Percentiles rank a stretch among this genome's conserved stretches.
Conservation (phyloP, 2,113 vertebrate genomes). For the Barbus barbus region DNA sequence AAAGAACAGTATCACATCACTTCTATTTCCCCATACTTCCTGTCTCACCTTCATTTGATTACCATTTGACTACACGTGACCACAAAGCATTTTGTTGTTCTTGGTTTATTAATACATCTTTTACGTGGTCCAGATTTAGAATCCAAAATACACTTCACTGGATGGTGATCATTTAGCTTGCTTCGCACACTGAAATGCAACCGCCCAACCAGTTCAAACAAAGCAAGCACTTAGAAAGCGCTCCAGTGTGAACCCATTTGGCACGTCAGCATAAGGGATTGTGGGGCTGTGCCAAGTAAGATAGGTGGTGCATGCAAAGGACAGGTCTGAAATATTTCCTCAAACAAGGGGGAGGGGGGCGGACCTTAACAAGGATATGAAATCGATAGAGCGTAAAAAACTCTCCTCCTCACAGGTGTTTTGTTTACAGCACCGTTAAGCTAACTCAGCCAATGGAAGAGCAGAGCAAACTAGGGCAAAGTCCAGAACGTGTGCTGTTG, state of each 20-base stretch:
- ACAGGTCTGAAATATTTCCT: background rate
- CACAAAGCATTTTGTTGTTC: background rate
- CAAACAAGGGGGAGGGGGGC: background rate
- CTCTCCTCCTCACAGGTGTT: background rate
- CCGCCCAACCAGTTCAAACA: slow-evolving; percentile 14
- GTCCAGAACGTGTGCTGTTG: slow-evolving; percentile 17
- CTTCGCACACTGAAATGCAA: background rate
- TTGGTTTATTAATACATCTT: background rate
- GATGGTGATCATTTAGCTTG: background rate
- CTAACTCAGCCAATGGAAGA: background rate
- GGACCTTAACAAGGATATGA: slow-evolving; percentile 38
- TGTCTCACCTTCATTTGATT: slow-evolving; percentile 33
- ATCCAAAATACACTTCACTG: background rate
- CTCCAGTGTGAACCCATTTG: background rate
- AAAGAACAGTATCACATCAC: background rate
- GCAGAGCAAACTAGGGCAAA: background rate
- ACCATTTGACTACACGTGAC: slow-evolving; percentile 33
- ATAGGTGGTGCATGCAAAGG: slow-evolving; percentile 1
- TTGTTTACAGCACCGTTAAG: background rate
- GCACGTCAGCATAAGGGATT: background rate
- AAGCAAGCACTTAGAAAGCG: background rate
- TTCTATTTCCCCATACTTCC: background rate
- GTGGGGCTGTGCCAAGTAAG: no score
- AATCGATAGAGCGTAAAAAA: background rate
- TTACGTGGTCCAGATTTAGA: background rate